A percentile compares a stretch with the other conserved stretches of the same genome.
These are phyloP conservation scores for Luperina testacea DNA, from an alignment of 2,888 invertebrate genomes.

Conservation along the genomic window DNA sequence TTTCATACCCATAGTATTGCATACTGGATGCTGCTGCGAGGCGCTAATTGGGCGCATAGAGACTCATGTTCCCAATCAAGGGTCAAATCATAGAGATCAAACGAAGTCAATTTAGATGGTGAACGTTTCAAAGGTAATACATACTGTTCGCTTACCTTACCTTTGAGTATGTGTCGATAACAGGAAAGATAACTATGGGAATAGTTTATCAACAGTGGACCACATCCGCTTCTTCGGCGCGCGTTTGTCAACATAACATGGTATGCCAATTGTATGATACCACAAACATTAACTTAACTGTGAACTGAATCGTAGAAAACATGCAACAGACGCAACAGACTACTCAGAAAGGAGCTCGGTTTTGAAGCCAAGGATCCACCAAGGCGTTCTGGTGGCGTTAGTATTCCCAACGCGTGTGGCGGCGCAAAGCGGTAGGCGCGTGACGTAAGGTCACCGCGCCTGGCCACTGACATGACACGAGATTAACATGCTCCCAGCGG, in stretches of 20 bases:
- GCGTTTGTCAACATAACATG: slow-evolving; percentile 49
- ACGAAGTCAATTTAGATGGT: slow-evolving; percentile 63
- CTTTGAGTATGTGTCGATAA: slow-evolving; percentile 32
- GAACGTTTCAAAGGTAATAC: slow-evolving; percentile 43
- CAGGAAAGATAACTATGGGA: slow-evolving; percentile 41
- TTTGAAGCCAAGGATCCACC: slow-evolving; percentile 90
- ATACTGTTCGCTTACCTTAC: slow-evolving; percentile 6
- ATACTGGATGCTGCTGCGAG: slow-evolving; percentile 40
- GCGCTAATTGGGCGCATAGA: slow-evolving; percentile 64
- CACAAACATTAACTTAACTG: slow-evolving; percentile 67
- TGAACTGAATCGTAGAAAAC: slow-evolving; percentile 78
- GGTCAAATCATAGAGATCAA: slow-evolving; percentile 72
- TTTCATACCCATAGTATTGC: slow-evolving; percentile 21
- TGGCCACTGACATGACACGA: slow-evolving; percentile 86
- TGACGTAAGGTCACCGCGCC: slow-evolving; percentile 88
- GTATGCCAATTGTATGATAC: slow-evolving; percentile 56
- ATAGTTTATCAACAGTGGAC: slow-evolving; percentile 55
- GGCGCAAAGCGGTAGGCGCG: slow-evolving; percentile 83
- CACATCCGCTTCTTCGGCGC: slow-evolving; percentile 48
- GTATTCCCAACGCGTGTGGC: slow-evolving; percentile 87
- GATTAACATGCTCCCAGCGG: slow-evolving; percentile 80
- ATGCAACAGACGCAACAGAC: slow-evolving; percentile 83
- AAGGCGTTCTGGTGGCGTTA: slow-evolving; percentile 88
- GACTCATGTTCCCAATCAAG: slow-evolving; percentile 60
- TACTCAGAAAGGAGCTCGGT: slow-evolving; percentile 89